Evolutionary conservation across 2,888 invertebrate species (phyloP), one percentile per base, ranked within the genome.

Genomic region (Dorcus parallelipipedus): DNA sequence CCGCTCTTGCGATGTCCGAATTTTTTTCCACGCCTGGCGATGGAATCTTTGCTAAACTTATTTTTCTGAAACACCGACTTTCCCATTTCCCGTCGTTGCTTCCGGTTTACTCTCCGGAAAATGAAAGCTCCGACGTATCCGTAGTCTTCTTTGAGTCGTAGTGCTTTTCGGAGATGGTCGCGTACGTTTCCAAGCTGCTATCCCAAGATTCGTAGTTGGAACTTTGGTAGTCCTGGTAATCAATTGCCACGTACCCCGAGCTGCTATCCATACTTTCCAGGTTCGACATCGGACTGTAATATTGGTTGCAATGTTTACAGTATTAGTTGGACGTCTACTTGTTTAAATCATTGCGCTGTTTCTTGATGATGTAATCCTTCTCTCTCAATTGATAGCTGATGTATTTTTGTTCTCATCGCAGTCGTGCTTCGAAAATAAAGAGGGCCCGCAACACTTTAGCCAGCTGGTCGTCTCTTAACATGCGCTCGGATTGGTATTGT

Each of bases 391-490:
- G 83, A 56, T 85, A 83, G 59, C 84, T 83, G 64, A 91, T 88
- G 68, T 84, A 84, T 67, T 87, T 86, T 72, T 90, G 89, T 73
- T 91, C 90, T 72, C 87, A 85, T 49, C 85, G 83, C 23, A 91
- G 79, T 7, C 89, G 81, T 7, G 89, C 87, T 75, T 91, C 90
- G 51, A 90, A 83, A 43, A 88, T 83, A 42, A 90, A 82, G 56
- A 91, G 78, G 3, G 89, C 88, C 49, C 88, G 81, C 6, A 90
- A 79, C 33, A 91, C 87, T 62, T 86, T 81, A 3, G 88, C 85
- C 26, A 90, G 81, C 71, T 90, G 90, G 71, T 86, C 85, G 75
- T 90, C 88, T 42, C 88, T 81, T 4, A 88, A 80, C 2, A 82
- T 80, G 62, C 84, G 82, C 71, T 87, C 87, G 58, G 83, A 83